Percentiles rank a stretch among this genome's conserved stretches.
These are phyloP conservation scores for Emydura subglobosa DNA, from an alignment of 2,113 vertebrate genomes.

Conservation along the genomic window DNA sequence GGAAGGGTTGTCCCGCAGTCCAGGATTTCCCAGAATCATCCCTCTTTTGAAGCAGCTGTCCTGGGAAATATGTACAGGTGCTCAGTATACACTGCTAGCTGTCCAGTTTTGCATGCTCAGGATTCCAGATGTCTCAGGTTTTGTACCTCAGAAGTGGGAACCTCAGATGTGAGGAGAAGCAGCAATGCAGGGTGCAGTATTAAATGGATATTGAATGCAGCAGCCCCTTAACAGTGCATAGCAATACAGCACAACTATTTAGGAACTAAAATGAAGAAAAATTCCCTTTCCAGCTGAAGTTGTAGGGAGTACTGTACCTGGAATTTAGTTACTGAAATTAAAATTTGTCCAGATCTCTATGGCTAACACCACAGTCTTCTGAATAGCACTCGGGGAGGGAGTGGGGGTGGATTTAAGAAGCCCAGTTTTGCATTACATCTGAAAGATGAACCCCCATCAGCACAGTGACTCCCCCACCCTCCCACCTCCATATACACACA, in stretches of 20 bases:
- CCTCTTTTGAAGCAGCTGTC: background rate
- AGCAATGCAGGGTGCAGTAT: background rate
- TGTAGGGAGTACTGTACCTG: background rate
- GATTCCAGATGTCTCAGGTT: background rate
- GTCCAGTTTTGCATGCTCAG: background rate
- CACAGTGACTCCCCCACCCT: background rate
- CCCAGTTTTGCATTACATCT: background rate
- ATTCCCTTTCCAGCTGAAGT: background rate
- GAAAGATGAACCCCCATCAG: background rate
- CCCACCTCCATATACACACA: background rate
- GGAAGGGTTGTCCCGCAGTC: background rate
- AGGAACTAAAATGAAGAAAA: background rate
- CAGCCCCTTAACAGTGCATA: background rate
- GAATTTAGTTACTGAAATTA: background rate
- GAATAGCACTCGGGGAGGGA: background rate
- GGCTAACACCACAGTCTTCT: background rate
- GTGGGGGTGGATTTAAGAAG: background rate
- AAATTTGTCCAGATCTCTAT: background rate
- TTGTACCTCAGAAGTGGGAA: background rate
- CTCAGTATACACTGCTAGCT: background rate
- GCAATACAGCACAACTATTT: background rate
- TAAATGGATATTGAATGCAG: background rate
- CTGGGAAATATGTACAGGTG: background rate
- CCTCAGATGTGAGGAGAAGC: background rate
- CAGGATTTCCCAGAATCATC: background rate